Conservation (phyloP, 2,113 vertebrate genomes). For the Cyanistes caeruleus region DNA sequence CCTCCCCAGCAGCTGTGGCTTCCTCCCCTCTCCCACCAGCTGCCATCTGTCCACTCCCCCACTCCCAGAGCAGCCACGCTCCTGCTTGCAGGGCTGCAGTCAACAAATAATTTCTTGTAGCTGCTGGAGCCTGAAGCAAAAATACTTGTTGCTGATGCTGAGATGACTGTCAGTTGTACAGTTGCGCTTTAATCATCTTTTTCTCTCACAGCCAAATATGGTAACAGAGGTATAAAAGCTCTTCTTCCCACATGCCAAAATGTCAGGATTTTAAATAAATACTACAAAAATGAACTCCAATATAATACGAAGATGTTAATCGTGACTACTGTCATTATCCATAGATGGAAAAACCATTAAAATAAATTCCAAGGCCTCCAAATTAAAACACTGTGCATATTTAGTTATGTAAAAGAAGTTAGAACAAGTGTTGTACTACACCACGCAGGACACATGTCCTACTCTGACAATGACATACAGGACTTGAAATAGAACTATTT, state of each 20-base stretch:
- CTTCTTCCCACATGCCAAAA: not conserved
- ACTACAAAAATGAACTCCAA: not conserved
- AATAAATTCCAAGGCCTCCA: not conserved
- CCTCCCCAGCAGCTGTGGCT: not conserved
- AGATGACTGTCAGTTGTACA: not conserved
- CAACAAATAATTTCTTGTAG: not conserved
- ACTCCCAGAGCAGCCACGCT: not conserved
- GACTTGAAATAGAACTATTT: not conserved
- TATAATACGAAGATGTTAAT: not conserved
- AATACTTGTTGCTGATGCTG: constrained; percentile 19
- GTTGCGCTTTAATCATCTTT: not conserved
- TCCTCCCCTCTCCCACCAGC: not conserved
- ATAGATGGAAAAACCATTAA: not conserved
- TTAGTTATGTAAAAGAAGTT: not conserved
- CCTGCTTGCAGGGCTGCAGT: not conserved
- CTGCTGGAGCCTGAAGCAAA: not conserved
- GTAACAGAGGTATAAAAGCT: not conserved
- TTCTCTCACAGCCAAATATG: not conserved
- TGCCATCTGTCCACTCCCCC: constrained; percentile 21
- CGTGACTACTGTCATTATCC: not conserved
- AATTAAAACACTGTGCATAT: not conserved
- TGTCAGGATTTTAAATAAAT: constrained; percentile 11
- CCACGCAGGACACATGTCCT: not conserved
- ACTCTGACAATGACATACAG: not conserved
- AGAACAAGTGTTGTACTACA: not conserved